Base-by-base conservation (phyloP, 2,113 vertebrate genomes). In the Ophiodon elongatus region DNA sequence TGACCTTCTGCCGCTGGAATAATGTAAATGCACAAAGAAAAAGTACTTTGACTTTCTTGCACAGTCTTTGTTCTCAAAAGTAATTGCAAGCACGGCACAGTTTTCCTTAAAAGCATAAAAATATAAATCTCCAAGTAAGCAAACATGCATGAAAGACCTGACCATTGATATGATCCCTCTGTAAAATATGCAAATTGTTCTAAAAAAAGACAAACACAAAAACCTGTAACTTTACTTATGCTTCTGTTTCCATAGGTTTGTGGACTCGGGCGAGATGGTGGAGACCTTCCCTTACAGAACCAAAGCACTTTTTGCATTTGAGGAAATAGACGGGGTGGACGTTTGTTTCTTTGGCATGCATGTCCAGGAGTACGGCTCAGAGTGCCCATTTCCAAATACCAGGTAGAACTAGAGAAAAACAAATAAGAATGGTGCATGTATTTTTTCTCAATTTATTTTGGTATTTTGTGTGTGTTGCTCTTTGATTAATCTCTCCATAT, bases 341-440 rank as follows among this genome's bases (percentile, higher is more conserved):
- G 98, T 99, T 67, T 99, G 98, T 92, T 99, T 99, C 95, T 99
- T 99, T 4, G 98, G 98, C 79, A 99, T 99, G 98, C 98, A 99
- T 0, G 98, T 99, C 8, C 98, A 99, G 90, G 98, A 99, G 60
- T 99, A 99, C 0, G 97, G 98, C 92, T 99, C 98, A 0, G 98
- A 99, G 0, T 99, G 98, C 66, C 95, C 97, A 33, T 97, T 97
- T 52, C 98, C 98, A 56, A 99, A 99, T 79, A 99, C 98, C 82
- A 99, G 98, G 98, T 99, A 95, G 62, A 37, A n/a, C 41, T 27
- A n/a, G 3, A 35, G 27, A 15, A n/a, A 8, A 23, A 4, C 1
- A 2, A 7, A 35, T 0, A 21, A 33, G 1, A 31, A 3, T 23
- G 1, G 29, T 6, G 1, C 14, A 6, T 11, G 1, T 1, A 11